These are phyloP conservation scores for Osedax frankpressi DNA, from an alignment of 2,888 invertebrate species.

Conservation along the genomic window DNA sequence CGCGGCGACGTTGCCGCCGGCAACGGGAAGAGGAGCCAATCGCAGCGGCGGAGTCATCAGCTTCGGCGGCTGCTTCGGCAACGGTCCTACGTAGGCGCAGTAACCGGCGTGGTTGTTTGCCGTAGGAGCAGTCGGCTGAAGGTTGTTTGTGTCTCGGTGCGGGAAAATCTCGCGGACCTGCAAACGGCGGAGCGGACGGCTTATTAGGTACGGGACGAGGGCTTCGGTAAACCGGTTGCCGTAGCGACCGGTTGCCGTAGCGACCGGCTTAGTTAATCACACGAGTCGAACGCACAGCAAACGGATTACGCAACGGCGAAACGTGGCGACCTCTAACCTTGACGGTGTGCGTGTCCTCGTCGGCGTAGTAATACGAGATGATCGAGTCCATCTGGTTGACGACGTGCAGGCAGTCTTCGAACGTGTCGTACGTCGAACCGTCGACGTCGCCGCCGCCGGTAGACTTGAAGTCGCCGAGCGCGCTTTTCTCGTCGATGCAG, in stretches of 20 bases:
- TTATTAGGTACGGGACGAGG: too few relatives aligned
- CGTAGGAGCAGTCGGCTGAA: background rate
- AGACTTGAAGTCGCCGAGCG: background rate
- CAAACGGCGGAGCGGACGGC: too few relatives aligned
- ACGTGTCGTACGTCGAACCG: slow-evolving; percentile 30
- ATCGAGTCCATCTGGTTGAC: slow-evolving; percentile 36
- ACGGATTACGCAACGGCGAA: background rate
- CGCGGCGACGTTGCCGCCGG: background rate
- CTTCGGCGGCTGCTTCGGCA: background rate
- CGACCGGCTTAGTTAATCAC: too few relatives aligned
- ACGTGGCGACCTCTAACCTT: slow-evolving; percentile 51
- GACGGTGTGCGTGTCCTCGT: slow-evolving; percentile 50
- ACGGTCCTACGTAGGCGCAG: background rate
- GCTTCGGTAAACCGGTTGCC: too few relatives aligned
- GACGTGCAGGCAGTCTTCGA: slow-evolving; percentile 35
- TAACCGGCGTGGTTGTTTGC: background rate
- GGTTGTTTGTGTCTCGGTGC: background rate
- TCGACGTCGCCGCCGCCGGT: background rate
- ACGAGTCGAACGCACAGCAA: background rate
- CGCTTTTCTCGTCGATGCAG: background rate
- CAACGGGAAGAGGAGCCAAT: background rate
- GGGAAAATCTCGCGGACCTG: background rate
- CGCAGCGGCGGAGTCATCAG: background rate
- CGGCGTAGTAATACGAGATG: slow-evolving; percentile 35
- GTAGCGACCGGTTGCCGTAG: too few relatives aligned